These are phyloP conservation scores for Lasioglossum albipes DNA, from an alignment of 1,140 invertebrate genomes.

Conservation along the genomic window DNA sequence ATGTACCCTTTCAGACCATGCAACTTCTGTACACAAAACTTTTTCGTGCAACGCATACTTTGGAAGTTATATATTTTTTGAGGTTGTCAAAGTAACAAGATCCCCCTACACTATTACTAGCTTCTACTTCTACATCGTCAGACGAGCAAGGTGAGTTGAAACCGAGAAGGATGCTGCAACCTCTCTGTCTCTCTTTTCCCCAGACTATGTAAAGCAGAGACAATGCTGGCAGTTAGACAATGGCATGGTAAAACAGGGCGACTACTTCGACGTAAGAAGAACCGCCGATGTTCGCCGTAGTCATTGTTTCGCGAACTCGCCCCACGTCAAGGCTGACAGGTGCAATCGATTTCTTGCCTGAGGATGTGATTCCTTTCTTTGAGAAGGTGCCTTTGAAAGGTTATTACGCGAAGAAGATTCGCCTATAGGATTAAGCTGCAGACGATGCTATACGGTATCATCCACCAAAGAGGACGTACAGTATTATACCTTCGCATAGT, in stretches of 20 bases:
- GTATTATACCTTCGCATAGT: too few relatives aligned
- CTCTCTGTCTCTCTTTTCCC: neutral
- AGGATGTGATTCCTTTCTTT: conserved; percentile 3
- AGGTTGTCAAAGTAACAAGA: too few relatives aligned
- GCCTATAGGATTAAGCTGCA: neutral
- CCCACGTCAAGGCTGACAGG: conserved; percentile 25
- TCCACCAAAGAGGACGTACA: too few relatives aligned
- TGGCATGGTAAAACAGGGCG: conserved; percentile 35
- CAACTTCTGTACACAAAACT: too few relatives aligned
- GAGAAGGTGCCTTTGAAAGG: neutral
- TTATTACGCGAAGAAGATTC: neutral
- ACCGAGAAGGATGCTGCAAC: neutral
- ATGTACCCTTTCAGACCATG: too few relatives aligned
- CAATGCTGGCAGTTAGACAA: conserved; percentile 39
- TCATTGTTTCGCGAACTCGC: conserved; percentile 20
- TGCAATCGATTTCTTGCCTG: conserved; percentile 50
- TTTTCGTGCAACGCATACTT: too few relatives aligned
- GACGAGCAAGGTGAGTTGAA: too few relatives aligned
- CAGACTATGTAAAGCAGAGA: conserved; percentile 5
- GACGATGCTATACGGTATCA: neutral
- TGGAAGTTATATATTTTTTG: too few relatives aligned
- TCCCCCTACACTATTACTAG: too few relatives aligned
- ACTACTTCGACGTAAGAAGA: conserved; percentile 32
- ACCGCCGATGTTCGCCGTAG: neutral
- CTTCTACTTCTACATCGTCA: too few relatives aligned